A percentile compares a stretch with the other conserved stretches of the same genome.
phyloP scores from a whole-genome alignment of 2,888 invertebrate species.

The Strigamia transsilvanica region DNA sequence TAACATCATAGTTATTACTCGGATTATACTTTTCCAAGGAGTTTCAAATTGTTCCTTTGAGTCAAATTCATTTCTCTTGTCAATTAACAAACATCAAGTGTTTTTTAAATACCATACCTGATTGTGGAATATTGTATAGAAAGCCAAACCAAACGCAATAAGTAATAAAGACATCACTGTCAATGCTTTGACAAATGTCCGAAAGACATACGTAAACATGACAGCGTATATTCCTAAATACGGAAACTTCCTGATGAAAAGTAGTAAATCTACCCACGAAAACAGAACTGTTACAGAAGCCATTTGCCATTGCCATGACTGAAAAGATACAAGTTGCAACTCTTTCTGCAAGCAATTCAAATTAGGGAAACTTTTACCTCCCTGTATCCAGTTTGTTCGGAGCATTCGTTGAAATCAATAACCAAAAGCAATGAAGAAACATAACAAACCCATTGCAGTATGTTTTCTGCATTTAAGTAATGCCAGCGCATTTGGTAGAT shows the following conservation, averaged over 20 bases:
- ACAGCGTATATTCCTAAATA: constrained; percentile 64
- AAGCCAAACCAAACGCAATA: constrained; percentile 61
- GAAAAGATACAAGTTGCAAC: neutral
- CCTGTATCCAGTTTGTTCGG: constrained; percentile 63
- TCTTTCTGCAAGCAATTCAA: neutral
- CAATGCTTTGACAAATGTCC: constrained; percentile 64
- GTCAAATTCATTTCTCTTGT: neutral
- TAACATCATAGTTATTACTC: constrained; percentile 64
- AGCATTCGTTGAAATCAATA: constrained; percentile 64
- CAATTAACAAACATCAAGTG: neutral
- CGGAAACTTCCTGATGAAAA: constrained; percentile 64
- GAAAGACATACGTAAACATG: constrained; percentile 64
- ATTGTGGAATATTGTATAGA: constrained; percentile 60
- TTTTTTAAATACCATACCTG: constrained; percentile 55
- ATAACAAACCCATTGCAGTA: constrained; percentile 67
- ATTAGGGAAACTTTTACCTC: constrained; percentile 59
- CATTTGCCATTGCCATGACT: constrained; percentile 68
- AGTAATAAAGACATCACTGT: constrained; percentile 63
- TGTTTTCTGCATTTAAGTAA: constrained; percentile 66
- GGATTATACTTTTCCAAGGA: constrained; percentile 60
- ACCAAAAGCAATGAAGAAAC: constrained; percentile 65
- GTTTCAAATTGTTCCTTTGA: constrained; percentile 60
- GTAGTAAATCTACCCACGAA: constrained; percentile 64
- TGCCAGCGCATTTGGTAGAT: constrained; percentile 64
- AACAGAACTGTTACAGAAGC: constrained; percentile 66